phyloP scores from a whole-genome alignment of 2,888 invertebrate species.

The Lysandra bellargus region DNA sequence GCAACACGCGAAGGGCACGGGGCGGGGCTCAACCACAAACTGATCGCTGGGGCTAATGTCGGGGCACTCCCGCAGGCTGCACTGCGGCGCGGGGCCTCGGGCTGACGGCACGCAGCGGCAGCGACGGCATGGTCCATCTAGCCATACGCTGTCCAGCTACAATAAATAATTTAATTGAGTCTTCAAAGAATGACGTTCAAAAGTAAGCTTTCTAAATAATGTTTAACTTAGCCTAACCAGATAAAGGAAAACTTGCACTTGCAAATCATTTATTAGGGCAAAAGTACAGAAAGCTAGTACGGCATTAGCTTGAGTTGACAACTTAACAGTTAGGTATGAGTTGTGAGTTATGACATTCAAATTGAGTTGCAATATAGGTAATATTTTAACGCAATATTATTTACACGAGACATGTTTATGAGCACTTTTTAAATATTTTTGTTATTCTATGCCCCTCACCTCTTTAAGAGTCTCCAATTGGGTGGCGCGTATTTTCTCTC shows the following conservation, averaged over 20 bases:
- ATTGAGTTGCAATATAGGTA: too few species aligned
- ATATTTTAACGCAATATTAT: too few species aligned
- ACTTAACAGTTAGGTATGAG: too few species aligned
- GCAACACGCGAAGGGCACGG: slow-evolving; percentile 83
- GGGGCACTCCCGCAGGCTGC: slow-evolving; percentile 78
- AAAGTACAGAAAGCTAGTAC: too few species aligned
- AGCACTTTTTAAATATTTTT: not conserved
- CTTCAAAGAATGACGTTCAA: too few species aligned
- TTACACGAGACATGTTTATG: too few species aligned
- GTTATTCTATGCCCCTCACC: slow-evolving; percentile 52
- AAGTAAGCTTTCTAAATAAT: too few species aligned
- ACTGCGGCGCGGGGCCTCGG: slow-evolving; percentile 55
- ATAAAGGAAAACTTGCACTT: too few species aligned
- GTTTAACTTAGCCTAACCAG: too few species aligned
- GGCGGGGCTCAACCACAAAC: slow-evolving; percentile 78
- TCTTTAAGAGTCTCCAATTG: slow-evolving; percentile 78
- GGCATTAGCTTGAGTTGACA: too few species aligned
- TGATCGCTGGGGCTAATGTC: slow-evolving; percentile 67
- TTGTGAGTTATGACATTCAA: too few species aligned
- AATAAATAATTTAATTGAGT: not conserved
- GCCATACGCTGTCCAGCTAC: slow-evolving; percentile 82
- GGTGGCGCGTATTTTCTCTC: slow-evolving; percentile 69
- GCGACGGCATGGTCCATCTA: slow-evolving; percentile 85
- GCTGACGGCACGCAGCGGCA: slow-evolving; percentile 78
- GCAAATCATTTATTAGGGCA: too few species aligned